These are phyloP conservation scores for Chaetorhynchus papuensis DNA, from an alignment of 2,113 vertebrate genomes.

Conservation along the genomic window DNA sequence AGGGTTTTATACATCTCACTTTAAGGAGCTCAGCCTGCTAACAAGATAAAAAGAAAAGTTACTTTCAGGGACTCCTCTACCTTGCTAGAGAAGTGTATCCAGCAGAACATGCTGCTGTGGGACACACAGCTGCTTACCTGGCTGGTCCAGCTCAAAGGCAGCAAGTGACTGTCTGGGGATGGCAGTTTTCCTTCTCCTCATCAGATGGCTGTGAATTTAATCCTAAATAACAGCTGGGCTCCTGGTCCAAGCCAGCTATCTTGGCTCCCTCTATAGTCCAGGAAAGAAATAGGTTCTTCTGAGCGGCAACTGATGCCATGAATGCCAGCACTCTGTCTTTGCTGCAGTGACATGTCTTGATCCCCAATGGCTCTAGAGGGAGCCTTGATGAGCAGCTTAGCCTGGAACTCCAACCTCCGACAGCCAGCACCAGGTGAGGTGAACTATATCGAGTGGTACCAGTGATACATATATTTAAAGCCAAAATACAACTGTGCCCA, in stretches of 20 bases:
- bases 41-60: not conserved
- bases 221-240: not conserved
- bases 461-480: not conserved
- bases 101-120: not conserved
- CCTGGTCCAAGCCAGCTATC: not conserved
- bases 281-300: not conserved
- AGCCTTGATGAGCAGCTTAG: not conserved
- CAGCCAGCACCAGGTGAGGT: not conserved
- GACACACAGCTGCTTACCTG: not conserved
- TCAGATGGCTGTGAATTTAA: not conserved
- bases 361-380: not conserved
- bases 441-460: not conserved
- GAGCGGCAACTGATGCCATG: not conserved
- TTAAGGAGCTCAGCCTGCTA: not conserved
- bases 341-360: not conserved
- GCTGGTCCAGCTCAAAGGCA: not conserved
- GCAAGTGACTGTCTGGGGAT: not conserved
- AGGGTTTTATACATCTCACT: not conserved
- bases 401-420: not conserved
- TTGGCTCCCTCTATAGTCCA: conserved; percentile 16
- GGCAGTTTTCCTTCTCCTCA: not conserved
- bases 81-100: not conserved
- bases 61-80: not conserved
- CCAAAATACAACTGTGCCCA: not conserved
- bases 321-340: not conserved